These are phyloP conservation scores for Lomographa bimaculata DNA, from an alignment of 2,888 invertebrate genomes.

Conservation along the genomic window DNA sequence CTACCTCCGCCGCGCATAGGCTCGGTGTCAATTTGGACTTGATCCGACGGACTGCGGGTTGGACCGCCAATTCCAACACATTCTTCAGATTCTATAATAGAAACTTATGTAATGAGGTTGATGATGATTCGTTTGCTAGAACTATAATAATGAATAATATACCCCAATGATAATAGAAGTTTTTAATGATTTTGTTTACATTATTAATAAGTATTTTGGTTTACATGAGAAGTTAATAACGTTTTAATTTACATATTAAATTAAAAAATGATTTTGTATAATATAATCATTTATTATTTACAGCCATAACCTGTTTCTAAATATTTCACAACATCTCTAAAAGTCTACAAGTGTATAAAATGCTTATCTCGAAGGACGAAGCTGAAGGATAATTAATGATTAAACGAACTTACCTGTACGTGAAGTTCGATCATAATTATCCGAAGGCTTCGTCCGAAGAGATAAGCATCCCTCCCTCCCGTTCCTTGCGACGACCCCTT, in stretches of 20 bases:
- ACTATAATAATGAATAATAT: background rate
- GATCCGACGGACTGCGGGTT: slow-evolving; percentile 12
- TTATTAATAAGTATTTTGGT: too few species aligned
- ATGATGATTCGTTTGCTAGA: background rate
- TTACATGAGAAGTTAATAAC: too few species aligned
- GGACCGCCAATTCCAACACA: slow-evolving; percentile 7
- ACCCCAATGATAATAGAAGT: too few species aligned
- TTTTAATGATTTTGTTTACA: too few species aligned
- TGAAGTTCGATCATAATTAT: slow-evolving; percentile 3
- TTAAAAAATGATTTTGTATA: too few species aligned
- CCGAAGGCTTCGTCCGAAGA: background rate
- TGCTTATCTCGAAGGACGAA: background rate
- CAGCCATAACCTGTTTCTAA: background rate
- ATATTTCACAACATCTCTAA: slow-evolving; percentile 1
- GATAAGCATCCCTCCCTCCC: slow-evolving; percentile 6
- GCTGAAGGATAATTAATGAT: slow-evolving; percentile 1
- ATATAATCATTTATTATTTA: too few species aligned
- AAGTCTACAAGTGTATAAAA: background rate
- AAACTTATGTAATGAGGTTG: background rate
- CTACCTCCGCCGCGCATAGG: background rate
- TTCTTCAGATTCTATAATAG: slow-evolving; percentile 10
- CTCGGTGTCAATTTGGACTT: slow-evolving; percentile 6
- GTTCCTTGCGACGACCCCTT: too few species aligned
- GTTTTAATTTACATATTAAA: too few species aligned
- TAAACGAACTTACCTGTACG: slow-evolving; percentile 6